Evolutionary conservation across 2,113 vertebrate genomes (phyloP).

Genomic region (Carassius carassius): DNA sequence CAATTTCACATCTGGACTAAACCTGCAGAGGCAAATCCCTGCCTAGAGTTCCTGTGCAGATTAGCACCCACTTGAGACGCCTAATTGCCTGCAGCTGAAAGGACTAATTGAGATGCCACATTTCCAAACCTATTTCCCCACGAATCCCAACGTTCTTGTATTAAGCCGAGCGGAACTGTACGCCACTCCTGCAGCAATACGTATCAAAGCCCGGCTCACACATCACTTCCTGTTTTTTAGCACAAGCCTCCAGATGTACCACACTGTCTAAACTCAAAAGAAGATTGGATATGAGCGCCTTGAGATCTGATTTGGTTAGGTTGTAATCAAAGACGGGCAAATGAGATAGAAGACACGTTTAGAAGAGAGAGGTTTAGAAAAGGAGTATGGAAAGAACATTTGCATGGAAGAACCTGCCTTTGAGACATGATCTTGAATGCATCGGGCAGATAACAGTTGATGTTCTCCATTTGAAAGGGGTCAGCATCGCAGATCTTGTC

Average conservation of each 20-base stretch:
- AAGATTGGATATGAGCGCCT: slow-evolving; percentile 39
- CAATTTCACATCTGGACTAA: slow-evolving; percentile 73
- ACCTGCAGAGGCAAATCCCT: slow-evolving; percentile 71
- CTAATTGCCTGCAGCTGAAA: slow-evolving; percentile 84
- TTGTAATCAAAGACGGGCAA: slow-evolving; percentile 29
- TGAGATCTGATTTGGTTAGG: slow-evolving; percentile 41
- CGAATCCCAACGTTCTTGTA: slow-evolving; percentile 76
- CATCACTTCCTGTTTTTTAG: slow-evolving; percentile 56
- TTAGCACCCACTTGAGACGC: slow-evolving; percentile 78
- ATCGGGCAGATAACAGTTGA: slow-evolving; percentile 98
- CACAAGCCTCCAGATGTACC: slow-evolving; percentile 53
- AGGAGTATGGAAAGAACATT: too few species aligned
- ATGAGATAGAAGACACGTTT: slow-evolving; percentile 12
- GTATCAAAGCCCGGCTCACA: slow-evolving; percentile 46
- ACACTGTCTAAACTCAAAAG: slow-evolving; percentile 45
- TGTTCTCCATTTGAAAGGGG: slow-evolving; percentile 99
- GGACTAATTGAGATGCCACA: slow-evolving; percentile 80
- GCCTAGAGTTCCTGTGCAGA: slow-evolving; percentile 74
- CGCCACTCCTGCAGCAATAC: slow-evolving; percentile 44
- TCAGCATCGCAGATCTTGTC: slow-evolving; percentile 99
- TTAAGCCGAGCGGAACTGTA: slow-evolving; percentile 55
- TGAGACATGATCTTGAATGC: slow-evolving; percentile 99
- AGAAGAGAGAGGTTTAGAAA: slow-evolving; percentile 16
- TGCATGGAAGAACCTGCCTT: slow-evolving; percentile 84
- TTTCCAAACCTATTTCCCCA: slow-evolving; percentile 78